Percentiles rank a stretch among this genome's conserved stretches.
These are phyloP conservation scores for Melolontha melolontha DNA, from an alignment of 2,888 invertebrate species.

Conservation along the genomic window DNA sequence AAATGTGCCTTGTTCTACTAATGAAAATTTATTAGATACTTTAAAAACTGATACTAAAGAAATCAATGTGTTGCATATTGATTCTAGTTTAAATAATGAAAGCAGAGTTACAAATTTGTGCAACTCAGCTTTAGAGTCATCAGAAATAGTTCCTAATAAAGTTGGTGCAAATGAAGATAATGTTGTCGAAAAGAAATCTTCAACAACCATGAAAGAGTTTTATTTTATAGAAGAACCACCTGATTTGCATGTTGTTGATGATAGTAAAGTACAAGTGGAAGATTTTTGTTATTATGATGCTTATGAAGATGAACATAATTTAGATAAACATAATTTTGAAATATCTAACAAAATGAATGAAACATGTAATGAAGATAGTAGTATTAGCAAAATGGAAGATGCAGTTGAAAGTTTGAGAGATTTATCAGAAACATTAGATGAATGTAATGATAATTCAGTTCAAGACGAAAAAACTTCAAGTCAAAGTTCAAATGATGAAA, in stretches of 20 bases:
- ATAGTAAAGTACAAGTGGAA: slow-evolving; percentile 39
- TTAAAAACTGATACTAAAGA: slow-evolving; percentile 19
- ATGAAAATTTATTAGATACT: slow-evolving; percentile 10
- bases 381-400: slow-evolving; percentile 26
- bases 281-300: slow-evolving; percentile 40
- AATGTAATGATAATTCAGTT: too few relatives aligned
- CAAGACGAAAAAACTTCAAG: too few relatives aligned
- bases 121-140: slow-evolving; percentile 6
- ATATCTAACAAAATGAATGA: neutral
- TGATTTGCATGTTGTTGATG: slow-evolving; percentile 36
- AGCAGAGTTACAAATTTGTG: slow-evolving; percentile 7
- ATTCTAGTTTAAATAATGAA: slow-evolving; percentile 10
- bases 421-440: too few relatives aligned
- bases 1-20: slow-evolving; percentile 40
- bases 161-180: slow-evolving; percentile 1
- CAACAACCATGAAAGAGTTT: slow-evolving; percentile 2
- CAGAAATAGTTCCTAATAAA: slow-evolving; percentile 24
- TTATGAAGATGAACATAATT: slow-evolving; percentile 13
- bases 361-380: neutral
- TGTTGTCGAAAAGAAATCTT: neutral
- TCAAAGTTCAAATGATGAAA: too few relatives aligned
- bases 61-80: slow-evolving; percentile 6
- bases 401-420: neutral
- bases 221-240: slow-evolving; percentile 40
- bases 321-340: slow-evolving; percentile 1